phyloP scores from a whole-genome alignment of 2,888 invertebrate genomes.

The Aporophyla nigra region DNA sequence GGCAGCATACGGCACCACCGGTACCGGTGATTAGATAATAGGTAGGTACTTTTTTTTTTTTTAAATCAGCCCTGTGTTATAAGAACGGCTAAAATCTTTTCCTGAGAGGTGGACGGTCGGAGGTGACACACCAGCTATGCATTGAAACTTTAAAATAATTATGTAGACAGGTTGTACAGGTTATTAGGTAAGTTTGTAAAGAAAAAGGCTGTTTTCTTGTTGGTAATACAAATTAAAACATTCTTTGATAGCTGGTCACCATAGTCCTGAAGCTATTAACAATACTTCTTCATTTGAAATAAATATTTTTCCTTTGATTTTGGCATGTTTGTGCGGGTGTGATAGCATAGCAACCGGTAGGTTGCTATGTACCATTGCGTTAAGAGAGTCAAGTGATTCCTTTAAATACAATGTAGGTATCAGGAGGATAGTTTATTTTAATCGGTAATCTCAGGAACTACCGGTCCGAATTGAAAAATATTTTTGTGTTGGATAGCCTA shows the following conservation, averaged over 20 bases:
- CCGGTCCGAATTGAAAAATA: too few relatives aligned
- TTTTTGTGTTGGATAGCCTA: too few relatives aligned
- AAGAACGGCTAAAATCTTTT: constrained; percentile 9
- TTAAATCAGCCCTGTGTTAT: not conserved
- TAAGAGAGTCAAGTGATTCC: constrained; percentile 8
- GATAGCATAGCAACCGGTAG: too few relatives aligned
- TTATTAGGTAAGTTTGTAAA: not conserved
- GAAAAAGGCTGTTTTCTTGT: not conserved
- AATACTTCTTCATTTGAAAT: too few relatives aligned
- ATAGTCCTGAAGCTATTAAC: not conserved
- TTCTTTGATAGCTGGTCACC: not conserved
- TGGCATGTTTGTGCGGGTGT: not conserved
- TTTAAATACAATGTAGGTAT: not conserved
- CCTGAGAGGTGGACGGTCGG: not conserved
- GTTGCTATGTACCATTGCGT: not conserved
- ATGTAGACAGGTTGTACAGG: not conserved
- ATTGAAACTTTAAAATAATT: not conserved
- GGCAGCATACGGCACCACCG: too few relatives aligned
- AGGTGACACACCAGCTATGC: not conserved
- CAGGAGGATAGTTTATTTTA: not conserved
- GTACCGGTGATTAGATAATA: not conserved
- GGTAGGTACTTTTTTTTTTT: not conserved
- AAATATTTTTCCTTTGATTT: too few relatives aligned
- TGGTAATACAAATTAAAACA: not conserved
- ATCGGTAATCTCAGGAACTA: too few relatives aligned